Base-by-base conservation (phyloP, 37 sponge, comb jelly and placozoan genomes). In the Oopsacas minuta region DNA sequence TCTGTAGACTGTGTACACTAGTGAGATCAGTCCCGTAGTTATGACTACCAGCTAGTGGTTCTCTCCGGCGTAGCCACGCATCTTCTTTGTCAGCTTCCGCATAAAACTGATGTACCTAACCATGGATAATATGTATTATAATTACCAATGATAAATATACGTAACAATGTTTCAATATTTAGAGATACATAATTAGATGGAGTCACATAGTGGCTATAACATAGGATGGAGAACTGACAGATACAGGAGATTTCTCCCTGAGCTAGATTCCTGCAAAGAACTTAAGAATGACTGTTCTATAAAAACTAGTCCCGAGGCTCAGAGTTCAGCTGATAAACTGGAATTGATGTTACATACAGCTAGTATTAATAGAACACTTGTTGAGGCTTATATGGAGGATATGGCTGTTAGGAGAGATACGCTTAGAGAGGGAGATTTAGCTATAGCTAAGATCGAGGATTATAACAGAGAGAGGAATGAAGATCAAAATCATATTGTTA, bases 41-140 rank as follows among this genome's bases (percentile, higher is more conserved):
- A 20, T 52, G 32, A 15, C 89, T 90, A 7, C 86, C 89, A 30
- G 88, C 90, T 46, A 91, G 53, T 5, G 89, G 92, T 42, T 95
- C 96, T 61, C 91, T 95, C 88, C 93, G 94, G 52, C 86, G 87
- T 36, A 95, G 90, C 99, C 99, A 97, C 0, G 89, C 85, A 84
- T 93, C 95, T 86, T 97, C 95, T 38, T 94, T 91, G 38, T 97
- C 99, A 28, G 89, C 95, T 37, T 89, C 87, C 22, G 91, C 81
- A 85, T 89, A 90, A 81, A 95, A 97, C 86, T 93, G 91, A 49
- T 93, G 96, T 30, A 97, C 91, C 23, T 85, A 61, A 17, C 17
- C 17, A 17, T 22, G 51, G 51, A 46, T 12, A 22, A 22, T 17
- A 46, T 22, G 17, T 46, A 46, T 46, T 46, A 46, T 46, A 46